Conservation (phyloP, 2,888 invertebrate genomes). For the Acanthosepion esculentum region DNA sequence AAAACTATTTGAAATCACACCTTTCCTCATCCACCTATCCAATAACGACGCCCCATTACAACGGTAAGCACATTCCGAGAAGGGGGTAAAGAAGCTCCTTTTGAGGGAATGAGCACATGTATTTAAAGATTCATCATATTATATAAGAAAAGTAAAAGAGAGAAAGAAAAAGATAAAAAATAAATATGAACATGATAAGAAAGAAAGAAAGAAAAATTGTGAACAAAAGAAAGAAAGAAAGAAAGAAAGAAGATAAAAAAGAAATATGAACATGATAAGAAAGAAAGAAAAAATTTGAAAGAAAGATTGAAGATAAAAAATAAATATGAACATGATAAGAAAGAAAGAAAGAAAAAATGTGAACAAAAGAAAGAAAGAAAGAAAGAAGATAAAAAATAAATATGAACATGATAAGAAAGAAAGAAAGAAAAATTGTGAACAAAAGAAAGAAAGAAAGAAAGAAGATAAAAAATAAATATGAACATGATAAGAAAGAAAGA, state of each 20-base stretch:
- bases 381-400: too few species aligned
- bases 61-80: background rate
- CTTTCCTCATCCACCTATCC: background rate
- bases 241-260: background rate
- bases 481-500: too few species aligned
- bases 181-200: too few species aligned
- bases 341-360: too few species aligned
- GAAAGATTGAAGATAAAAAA: too few species aligned
- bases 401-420: too few species aligned
- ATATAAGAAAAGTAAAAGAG: background rate
- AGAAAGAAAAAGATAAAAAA: background rate
- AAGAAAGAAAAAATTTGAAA: too few species aligned
- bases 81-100: background rate
- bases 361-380: background rate
- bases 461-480: too few species aligned
- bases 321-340: too few species aligned
- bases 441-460: background rate
- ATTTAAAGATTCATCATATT: background rate
- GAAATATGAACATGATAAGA: too few species aligned
- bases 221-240: background rate
- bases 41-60: background rate
- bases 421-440: too few species aligned
- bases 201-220: too few species aligned
- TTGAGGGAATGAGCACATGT: background rate
- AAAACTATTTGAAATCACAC: background rate